phyloP scores from a whole-genome alignment of 1,140 invertebrate species.

The Eciton burchellii region DNA sequence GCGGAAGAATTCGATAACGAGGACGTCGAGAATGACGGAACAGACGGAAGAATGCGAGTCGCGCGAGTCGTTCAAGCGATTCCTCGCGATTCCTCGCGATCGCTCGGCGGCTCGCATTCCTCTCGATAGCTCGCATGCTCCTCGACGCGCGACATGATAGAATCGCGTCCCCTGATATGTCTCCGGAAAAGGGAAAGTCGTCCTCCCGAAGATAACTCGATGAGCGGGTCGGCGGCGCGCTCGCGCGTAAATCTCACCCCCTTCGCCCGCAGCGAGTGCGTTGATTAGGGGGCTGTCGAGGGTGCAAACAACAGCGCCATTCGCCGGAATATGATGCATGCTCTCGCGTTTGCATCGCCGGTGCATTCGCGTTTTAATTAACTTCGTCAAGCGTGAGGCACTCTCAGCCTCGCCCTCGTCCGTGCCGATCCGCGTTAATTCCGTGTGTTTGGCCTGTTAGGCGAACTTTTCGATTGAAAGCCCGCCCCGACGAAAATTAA shows the following conservation, averaged over 20 bases:
- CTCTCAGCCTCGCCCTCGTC: background rate
- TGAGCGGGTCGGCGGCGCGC: background rate
- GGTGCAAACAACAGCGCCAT: constrained; percentile 23
- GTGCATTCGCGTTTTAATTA: constrained; percentile 49
- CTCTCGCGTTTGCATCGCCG: background rate
- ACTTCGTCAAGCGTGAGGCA: constrained; percentile 30
- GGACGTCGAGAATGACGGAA: too few relatives aligned
- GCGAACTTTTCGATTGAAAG: constrained; percentile 48
- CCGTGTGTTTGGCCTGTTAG: background rate
- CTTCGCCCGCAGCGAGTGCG: background rate
- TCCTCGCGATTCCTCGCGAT: too few relatives aligned
- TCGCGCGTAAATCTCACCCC: constrained; percentile 10
- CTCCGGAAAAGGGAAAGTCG: constrained; percentile 41
- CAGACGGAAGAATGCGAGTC: too few relatives aligned
- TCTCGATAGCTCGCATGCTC: background rate
- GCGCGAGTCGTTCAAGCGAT: too few relatives aligned
- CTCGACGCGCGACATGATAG: constrained; percentile 7
- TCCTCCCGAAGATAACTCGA: constrained; percentile 42
- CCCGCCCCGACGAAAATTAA: constrained; percentile 24
- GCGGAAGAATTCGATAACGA: background rate
- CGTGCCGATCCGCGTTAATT: constrained; percentile 38
- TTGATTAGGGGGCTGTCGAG: constrained; percentile 38
- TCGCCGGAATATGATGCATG: constrained; percentile 48
- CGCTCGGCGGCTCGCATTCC: background rate
- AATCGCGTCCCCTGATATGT: constrained; percentile 31